Conservation (phyloP, 2,888 invertebrate genomes). For the Drosophila cognata region DNA sequence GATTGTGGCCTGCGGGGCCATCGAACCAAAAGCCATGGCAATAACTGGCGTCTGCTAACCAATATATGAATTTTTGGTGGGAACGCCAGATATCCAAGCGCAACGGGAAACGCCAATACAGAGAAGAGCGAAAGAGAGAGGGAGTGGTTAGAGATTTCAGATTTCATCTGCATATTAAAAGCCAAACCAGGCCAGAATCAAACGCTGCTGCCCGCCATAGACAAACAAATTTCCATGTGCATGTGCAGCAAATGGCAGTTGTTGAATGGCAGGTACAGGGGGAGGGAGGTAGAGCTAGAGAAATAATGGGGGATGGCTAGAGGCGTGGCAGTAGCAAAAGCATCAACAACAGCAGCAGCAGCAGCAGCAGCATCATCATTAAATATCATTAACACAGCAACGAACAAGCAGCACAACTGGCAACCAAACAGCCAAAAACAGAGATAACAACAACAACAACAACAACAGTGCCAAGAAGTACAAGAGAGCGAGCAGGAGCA, state of each 20-base stretch:
- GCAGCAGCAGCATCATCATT: slow-evolving; percentile 72
- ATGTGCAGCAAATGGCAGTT: slow-evolving; percentile 62
- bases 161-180: slow-evolving; percentile 75
- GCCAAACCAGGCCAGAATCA: slow-evolving; percentile 65
- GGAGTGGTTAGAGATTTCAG: slow-evolving; percentile 45
- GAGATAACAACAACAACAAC: slow-evolving; percentile 30
- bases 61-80: slow-evolving; percentile 58
- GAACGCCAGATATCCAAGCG: slow-evolving; percentile 6
- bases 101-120: slow-evolving; percentile 4
- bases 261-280: slow-evolving; percentile 29
- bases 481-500: slow-evolving; percentile 9
- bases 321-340: slow-evolving; percentile 38
- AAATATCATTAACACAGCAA: slow-evolving; percentile 81
- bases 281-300: neutral
- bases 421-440: slow-evolving; percentile 54
- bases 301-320: neutral
- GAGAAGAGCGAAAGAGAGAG: slow-evolving; percentile 2
- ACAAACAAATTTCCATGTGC: slow-evolving; percentile 74
- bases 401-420: slow-evolving; percentile 65
- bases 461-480: slow-evolving; percentile 1
- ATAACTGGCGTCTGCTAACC: slow-evolving; percentile 73
- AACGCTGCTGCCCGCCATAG: slow-evolving; percentile 62
- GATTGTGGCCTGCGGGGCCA: slow-evolving; percentile 74
- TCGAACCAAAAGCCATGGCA: slow-evolving; percentile 64
- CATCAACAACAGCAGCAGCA: slow-evolving; percentile 26